A percentile compares a stretch with the other conserved stretches of the same genome.
Conservation (phyloP, 2,888 invertebrate genomes). For the Cheilosia vulpina region DNA sequence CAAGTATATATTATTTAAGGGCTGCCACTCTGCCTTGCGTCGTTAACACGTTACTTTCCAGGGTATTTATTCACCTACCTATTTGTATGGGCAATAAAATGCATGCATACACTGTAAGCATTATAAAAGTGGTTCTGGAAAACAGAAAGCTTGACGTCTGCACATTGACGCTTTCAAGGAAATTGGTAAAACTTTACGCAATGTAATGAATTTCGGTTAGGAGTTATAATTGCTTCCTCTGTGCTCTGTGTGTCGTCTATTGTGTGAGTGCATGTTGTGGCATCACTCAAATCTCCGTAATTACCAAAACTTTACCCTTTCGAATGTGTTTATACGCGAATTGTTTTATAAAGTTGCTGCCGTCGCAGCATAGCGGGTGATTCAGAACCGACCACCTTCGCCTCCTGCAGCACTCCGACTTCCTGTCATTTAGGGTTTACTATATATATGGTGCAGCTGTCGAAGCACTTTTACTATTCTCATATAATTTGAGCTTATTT, state of each 20-base stretch:
- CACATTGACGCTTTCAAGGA: conserved; percentile 48
- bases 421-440: conserved; percentile 65
- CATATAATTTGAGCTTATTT: conserved; percentile 68
- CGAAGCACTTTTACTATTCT: conserved; percentile 68
- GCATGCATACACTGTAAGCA: conserved; percentile 5
- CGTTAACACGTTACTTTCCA: no score
- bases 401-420: conserved; percentile 16
- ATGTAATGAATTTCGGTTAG: conserved; percentile 68
- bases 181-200: conserved; percentile 72
- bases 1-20: no score
- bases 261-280: conserved; percentile 71
- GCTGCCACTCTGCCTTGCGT: no score
- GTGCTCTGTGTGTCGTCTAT: conserved; percentile 49
- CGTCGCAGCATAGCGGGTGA: conserved; percentile 8
- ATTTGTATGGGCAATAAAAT: background rate
- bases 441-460: conserved; percentile 11
- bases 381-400: background rate
- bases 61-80: background rate
- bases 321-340: conserved; percentile 62
- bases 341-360: conserved; percentile 67
- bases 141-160: conserved; percentile 39
- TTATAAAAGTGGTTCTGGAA: conserved; percentile 33
- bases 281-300: conserved; percentile 71
- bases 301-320: conserved; percentile 71
- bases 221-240: conserved; percentile 74